Conservation (phyloP, 2,888 invertebrate genomes). For the Baronia brevicornis region DNA sequence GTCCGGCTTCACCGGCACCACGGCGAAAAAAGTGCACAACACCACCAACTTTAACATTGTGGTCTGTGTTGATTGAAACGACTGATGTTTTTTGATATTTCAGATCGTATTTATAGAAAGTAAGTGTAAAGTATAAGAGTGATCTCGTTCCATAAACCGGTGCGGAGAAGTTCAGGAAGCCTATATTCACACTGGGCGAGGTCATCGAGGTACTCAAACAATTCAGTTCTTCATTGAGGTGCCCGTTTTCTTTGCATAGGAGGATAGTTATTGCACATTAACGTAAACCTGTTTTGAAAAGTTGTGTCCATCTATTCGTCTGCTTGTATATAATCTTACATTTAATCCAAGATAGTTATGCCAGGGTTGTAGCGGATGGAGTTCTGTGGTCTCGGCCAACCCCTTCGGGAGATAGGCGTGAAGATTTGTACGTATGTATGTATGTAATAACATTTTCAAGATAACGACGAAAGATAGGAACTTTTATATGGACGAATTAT, state of each 20-base stretch:
- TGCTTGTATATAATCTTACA: too few species aligned
- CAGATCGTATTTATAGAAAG: slow-evolving; percentile 56
- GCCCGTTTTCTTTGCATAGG: too few species aligned
- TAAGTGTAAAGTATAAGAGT: slow-evolving; percentile 48
- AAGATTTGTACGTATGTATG: too few species aligned
- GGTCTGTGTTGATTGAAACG: slow-evolving; percentile 58
- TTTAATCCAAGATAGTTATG: too few species aligned
- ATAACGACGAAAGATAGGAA: too few species aligned
- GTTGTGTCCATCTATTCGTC: too few species aligned
- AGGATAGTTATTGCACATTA: too few species aligned
- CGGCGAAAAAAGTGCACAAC: slow-evolving; percentile 76
- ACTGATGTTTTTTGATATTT: slow-evolving; percentile 45
- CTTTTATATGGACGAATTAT: too few species aligned
- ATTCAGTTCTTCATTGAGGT: slow-evolving; percentile 42
- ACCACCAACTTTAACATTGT: slow-evolving; percentile 73
- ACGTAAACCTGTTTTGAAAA: background rate
- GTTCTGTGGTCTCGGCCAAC: too few species aligned
- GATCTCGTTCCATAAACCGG: slow-evolving; percentile 58
- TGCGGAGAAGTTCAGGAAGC: slow-evolving; percentile 57
- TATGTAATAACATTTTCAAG: too few species aligned
- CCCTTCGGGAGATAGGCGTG: too few species aligned
- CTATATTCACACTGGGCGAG: slow-evolving; percentile 57
- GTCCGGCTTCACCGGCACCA: slow-evolving; percentile 63
- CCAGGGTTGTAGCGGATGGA: too few species aligned
- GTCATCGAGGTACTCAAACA: slow-evolving; percentile 36